Evolutionary conservation across 2,113 vertebrate genomes (phyloP).

Genomic region (Synchiropus splendidus): DNA sequence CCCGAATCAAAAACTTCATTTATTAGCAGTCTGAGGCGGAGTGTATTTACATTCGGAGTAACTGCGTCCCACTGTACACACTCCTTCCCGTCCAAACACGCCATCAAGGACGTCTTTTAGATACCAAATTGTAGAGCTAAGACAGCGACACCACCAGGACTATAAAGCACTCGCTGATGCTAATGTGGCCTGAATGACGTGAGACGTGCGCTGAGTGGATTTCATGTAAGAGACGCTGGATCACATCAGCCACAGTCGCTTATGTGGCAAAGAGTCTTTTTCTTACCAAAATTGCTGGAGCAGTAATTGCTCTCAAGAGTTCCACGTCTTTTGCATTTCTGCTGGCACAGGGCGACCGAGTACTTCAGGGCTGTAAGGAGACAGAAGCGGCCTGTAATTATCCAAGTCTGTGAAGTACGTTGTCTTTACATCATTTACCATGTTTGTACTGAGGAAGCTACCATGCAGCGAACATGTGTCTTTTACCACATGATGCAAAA

Average conservation of each 20-base stretch:
- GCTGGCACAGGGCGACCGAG: slow-evolving; percentile 81
- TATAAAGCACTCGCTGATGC: slow-evolving; percentile 13
- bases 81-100: slow-evolving; percentile 35
- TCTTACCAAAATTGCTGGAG: slow-evolving; percentile 94
- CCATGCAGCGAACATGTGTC: no score
- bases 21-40: slow-evolving; percentile 38
- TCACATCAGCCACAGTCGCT: no score
- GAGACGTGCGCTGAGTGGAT: no score
- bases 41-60: slow-evolving; percentile 45
- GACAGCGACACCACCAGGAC: slow-evolving; percentile 21
- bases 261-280: background rate
- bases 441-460: slow-evolving; percentile 5
- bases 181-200: slow-evolving; percentile 2
- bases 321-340: slow-evolving; percentile 83
- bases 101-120: slow-evolving; percentile 61
- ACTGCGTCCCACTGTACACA: slow-evolving; percentile 48
- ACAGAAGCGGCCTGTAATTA: slow-evolving; percentile 32
- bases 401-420: slow-evolving; percentile 11
- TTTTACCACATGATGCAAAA: no score
- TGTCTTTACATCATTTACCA: slow-evolving; percentile 7
- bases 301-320: slow-evolving; percentile 89
- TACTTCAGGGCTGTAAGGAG: slow-evolving; percentile 77
- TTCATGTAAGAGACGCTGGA: no score
- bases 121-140: slow-evolving; percentile 29
- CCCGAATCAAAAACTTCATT: slow-evolving; percentile 58